Base-by-base conservation (phyloP, 2,888 invertebrate species). In the Plagiodera versicolora region DNA sequence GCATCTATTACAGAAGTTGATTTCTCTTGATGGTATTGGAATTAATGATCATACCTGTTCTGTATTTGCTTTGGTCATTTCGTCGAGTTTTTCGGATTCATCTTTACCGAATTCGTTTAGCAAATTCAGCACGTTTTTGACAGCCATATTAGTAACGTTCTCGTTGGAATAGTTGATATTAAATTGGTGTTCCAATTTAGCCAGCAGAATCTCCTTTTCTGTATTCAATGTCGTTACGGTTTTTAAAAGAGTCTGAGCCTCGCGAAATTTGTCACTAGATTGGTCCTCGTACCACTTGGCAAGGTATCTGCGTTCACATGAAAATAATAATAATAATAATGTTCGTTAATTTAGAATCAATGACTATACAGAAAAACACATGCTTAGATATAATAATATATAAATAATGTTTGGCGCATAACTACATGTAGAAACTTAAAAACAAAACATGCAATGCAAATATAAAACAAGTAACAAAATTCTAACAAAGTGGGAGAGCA, bases 181-280 rank as follows among this genome's bases (percentile, higher is more conserved):
- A 32, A 67, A 70, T 20, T 67, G 68, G 30, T 66, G 61, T 59
- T 70, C 69, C 8, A 72, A 61, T 53, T 72, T 72, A 8, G 56
- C 58, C 20, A 69, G 67, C 9, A 72, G 50, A 20, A 70, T 62
- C 45, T 68, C 64, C 56, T 66, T 68, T 56, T 70, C 66, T 8
- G 17, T 61, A 6, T 61, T 62, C 11, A 70, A 56, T 9, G 57
- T 58, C 28, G 63, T 61, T 8, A 67, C 63, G 1, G 57, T 55
- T 18, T 61, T 55, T 3, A 72, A 46, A 17, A 72, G 56, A 10
- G 61, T 61, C 56, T 67, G 65, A 1, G 66, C 67, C 58, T 65
- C 64, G 18, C 46, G 24, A 17, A 57, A 46, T 35, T 62, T 63
- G 60, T 69, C 66, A 14, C 56, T 61, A 8, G 67, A 62, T 10